Evolutionary conservation across 2,113 vertebrate genomes (phyloP), one percentile per base, ranked within the genome.

Genomic region (Galbula dea): DNA sequence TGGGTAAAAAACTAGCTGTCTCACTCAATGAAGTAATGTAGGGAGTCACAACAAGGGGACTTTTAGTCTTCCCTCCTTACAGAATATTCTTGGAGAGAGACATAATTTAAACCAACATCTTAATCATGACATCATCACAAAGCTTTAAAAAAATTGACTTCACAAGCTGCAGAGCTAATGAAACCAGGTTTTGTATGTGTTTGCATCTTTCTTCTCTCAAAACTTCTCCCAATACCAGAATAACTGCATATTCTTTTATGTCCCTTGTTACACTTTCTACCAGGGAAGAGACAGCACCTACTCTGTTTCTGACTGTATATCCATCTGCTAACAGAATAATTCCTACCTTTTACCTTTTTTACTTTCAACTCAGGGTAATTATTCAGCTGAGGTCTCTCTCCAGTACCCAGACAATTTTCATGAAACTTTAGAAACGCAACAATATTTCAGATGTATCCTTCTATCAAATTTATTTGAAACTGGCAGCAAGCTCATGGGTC

Each of bases 381-480:
- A 48, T 78, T 84, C 57, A 84, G 78, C 49, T 62, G 63, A 83
- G 20, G 29, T 54, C 14, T 61, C 21, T 87, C 27, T 76, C 58
- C 9, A 9, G 58, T 66, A 77, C 8, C 15, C 54, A 94, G 84
- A 57, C 24, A 45, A 93, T 73, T 68, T 66, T 49, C 36, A 51
- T 83, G 62, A 80, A 94, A 89, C 54, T 85, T 89, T 41, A 91
- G 74, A 95, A 96, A 89, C 91, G 20, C 23, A 94, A 32, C 46
- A 87, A 76, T 85, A 93, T 83, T 88, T 91, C 55, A 69, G 66
- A 68, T 73, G 26, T 89, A 72, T 23, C 10, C 78, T 87, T 87
- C 91, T 87, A 91, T 94, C 78, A 79, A 91, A 91, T 95, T 95
- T 89, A 15, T 89, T 91, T 80, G 82, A 89, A 94, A 85, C 85